Evolutionary conservation across 2,113 vertebrate species (phyloP), one percentile per base, ranked within the genome.

Genomic region (Hiodon tergisus): DNA sequence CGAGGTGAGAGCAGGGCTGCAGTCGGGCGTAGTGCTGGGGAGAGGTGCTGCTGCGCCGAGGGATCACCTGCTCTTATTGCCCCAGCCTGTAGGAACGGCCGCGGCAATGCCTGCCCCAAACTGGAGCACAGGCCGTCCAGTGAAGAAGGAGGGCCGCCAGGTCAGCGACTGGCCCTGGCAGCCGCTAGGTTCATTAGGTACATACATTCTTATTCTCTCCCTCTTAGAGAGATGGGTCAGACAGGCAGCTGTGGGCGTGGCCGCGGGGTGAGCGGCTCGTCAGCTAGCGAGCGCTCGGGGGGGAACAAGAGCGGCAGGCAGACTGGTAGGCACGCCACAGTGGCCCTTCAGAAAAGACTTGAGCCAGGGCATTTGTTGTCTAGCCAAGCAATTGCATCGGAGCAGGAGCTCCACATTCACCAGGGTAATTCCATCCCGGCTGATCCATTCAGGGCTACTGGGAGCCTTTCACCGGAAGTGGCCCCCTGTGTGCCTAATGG

Each of bases 1-100:
- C 96, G 95, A 96, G 96, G 97, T 99, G 93, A 89, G 93, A 85
- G 87, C 86, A 85, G 84, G 86, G 85, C 87, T 77, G 55, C 80
- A 80, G 81, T 80, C 77, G 61, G 69, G 69, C 76, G 81, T 84
- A 85, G 80, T 0, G 14, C 84, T 77, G 78, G 82, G 83, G 87
- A 85, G 70, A 83, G 86, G 86, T 74, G 82, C 71, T 77, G 59
- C 84, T 90, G 89, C 86, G 47, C 83, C 85, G 86, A 83, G 78
- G 81, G 88, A 81, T 82, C 83, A 46, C 55, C 76, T 74, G 82
- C 87, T 78, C 86, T 87, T 77, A 74, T 87, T 81, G 82, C 84
- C 80, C 86, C 83, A 67, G 81, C 85, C 87, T 85, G 82, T 81
- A 87, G 89, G 88, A 83, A 78, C 81, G 79, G 81, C 84, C 88